Conservation (phyloP, 2,888 invertebrate species). For the Synanthedon vespiformis region DNA sequence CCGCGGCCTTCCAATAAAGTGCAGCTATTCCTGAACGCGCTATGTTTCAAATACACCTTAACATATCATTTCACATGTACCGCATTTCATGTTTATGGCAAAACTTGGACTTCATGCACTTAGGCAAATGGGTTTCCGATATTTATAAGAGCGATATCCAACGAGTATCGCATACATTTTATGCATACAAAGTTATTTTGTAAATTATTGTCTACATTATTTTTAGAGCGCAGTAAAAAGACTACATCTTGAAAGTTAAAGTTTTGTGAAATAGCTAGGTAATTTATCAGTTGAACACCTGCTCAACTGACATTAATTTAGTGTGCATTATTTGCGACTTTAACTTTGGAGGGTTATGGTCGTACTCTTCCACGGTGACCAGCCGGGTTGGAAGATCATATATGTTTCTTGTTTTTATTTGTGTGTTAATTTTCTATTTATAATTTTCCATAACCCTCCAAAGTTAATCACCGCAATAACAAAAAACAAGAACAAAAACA, state of each 20-base stretch:
- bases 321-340: background rate
- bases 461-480: too few species aligned
- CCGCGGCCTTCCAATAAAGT: background rate
- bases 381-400: too few species aligned
- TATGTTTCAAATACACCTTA: constrained; percentile 28
- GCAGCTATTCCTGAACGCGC: background rate
- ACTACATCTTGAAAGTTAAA: constrained; percentile 5
- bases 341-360: too few species aligned
- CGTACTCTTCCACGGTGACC: too few species aligned
- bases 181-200: constrained; percentile 39
- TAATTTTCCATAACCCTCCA: too few species aligned
- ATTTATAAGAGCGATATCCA: constrained; percentile 56
- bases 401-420: too few species aligned
- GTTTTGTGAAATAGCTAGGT: background rate
- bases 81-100: constrained; percentile 67
- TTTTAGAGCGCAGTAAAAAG: constrained; percentile 17
- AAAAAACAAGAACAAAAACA: too few species aligned
- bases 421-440: too few species aligned
- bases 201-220: constrained; percentile 41
- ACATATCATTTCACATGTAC: constrained; percentile 61
- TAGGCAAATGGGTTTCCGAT: constrained; percentile 68
- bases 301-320: background rate
- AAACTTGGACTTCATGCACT: constrained; percentile 68
- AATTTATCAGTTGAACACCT: background rate
- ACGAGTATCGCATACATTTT: constrained; percentile 46